Conservation (phyloP, 1,140 invertebrate genomes). For the Streblospio benedicti region DNA sequence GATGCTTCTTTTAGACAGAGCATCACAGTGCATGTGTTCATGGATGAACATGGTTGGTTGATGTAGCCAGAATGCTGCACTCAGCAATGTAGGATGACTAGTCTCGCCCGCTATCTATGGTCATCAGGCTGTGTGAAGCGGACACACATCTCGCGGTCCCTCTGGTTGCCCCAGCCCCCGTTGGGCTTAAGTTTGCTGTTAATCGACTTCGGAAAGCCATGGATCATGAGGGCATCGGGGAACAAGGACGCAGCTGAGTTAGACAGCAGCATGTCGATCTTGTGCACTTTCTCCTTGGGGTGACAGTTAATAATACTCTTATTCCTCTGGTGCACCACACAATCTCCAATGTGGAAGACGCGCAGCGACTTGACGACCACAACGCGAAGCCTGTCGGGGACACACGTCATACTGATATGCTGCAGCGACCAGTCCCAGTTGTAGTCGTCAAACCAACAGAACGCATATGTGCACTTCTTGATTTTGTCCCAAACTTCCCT, state of each 20-base stretch:
- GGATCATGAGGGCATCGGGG: conserved; percentile 65
- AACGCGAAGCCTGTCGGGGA: conserved; percentile 63
- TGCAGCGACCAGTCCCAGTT: conserved; percentile 99
- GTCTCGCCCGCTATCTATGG: too few relatives aligned
- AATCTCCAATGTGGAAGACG: conserved; percentile 97
- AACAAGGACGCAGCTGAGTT: conserved; percentile 64
- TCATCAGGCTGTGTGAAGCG: too few relatives aligned
- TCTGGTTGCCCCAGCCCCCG: conserved; percentile 92
- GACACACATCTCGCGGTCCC: conserved; percentile 57
- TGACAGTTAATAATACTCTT: conserved; percentile 88
- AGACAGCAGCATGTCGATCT: conserved; percentile 51
- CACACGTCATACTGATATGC: conserved; percentile 69
- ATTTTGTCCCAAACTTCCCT: conserved; percentile 75
- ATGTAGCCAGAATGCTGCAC: too few relatives aligned
- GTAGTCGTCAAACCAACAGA: conserved; percentile 96
- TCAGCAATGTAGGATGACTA: too few relatives aligned
- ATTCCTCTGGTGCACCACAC: conserved; percentile 92
- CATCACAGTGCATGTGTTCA: too few relatives aligned
- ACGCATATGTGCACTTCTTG: conserved; percentile 67
- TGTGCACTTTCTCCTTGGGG: conserved; percentile 67
- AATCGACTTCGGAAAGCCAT: conserved; percentile 44
- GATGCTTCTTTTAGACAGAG: too few relatives aligned
- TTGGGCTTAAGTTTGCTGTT: conserved; percentile 83
- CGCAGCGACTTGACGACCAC: conserved; percentile 81
- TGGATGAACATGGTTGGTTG: too few relatives aligned